Evolutionary conservation across 1,140 invertebrate genomes (phyloP).

Genomic region (Brachionus rubens): DNA sequence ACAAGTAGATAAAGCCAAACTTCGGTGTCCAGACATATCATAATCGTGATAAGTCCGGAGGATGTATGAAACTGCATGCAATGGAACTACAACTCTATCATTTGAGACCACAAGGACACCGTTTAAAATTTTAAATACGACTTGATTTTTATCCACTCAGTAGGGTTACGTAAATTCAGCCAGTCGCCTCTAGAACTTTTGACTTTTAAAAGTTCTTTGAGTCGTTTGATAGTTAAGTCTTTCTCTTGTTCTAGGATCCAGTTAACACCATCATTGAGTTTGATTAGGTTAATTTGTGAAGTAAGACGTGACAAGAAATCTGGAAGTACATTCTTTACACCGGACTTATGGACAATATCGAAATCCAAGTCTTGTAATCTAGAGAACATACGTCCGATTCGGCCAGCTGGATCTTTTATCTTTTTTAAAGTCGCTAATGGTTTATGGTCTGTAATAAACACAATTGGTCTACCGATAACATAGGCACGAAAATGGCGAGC

Average conservation of each 20-base stretch:
- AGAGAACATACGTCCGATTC: background rate
- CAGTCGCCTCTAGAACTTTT: too few species aligned
- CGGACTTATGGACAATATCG: constrained; percentile 1
- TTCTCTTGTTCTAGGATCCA: too few species aligned
- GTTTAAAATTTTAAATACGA: background rate
- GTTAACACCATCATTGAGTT: background rate
- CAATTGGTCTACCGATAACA: background rate
- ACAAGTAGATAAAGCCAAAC: constrained; percentile 1
- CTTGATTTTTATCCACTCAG: background rate
- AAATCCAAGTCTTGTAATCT: background rate
- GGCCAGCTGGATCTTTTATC: background rate
- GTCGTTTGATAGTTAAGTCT: too few species aligned
- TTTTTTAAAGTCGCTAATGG: background rate
- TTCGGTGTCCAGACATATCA: background rate
- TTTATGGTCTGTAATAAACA: constrained; percentile 1
- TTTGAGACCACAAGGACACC: background rate
- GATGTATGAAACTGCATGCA: background rate
- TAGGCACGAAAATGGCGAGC: background rate
- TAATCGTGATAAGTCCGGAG: constrained; percentile 3
- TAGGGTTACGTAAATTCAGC: too few species aligned
- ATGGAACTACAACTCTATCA: background rate
- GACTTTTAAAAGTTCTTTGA: too few species aligned
- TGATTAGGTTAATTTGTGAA: constrained; percentile 9
- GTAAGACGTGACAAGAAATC: background rate
- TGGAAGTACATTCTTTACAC: background rate